A percentile compares a stretch with the other conserved stretches of the same genome.
Conservation (phyloP, 2,888 invertebrate genomes). For the Lamellibrachia columna region DNA sequence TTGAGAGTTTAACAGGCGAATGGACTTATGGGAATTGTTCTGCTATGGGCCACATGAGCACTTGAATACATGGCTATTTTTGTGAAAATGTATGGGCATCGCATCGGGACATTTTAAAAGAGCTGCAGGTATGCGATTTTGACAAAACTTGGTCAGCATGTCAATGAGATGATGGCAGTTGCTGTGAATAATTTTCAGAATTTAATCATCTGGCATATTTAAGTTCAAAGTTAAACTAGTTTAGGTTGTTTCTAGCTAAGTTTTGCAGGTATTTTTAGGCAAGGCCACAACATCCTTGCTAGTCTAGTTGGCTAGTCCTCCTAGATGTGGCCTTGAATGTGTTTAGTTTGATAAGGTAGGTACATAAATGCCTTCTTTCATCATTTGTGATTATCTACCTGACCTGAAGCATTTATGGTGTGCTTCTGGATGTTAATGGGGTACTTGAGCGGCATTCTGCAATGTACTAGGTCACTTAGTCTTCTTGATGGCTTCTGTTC, state of each 20-base stretch:
- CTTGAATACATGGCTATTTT: too few species aligned
- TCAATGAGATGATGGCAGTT: too few species aligned
- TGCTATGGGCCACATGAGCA: too few species aligned
- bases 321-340: neutral
- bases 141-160: too few species aligned
- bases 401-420: neutral
- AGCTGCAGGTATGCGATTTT: too few species aligned
- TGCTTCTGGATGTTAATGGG: neutral
- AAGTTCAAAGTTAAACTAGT: too few species aligned
- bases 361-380: neutral
- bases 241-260: neutral
- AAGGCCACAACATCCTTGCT: neutral
- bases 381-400: neutral
- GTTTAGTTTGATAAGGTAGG: neutral
- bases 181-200: too few species aligned
- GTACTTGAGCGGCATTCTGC: neutral
- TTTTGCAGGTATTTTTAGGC: neutral
- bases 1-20: too few species aligned
- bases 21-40: too few species aligned
- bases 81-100: too few species aligned
- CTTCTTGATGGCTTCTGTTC: neutral
- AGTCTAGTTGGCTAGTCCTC: neutral
- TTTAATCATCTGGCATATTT: too few species aligned
- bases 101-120: too few species aligned
- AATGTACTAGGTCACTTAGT: neutral